phyloP scores from a whole-genome alignment of 1,140 invertebrate species.

The Dendroctonus ponderosae region DNA sequence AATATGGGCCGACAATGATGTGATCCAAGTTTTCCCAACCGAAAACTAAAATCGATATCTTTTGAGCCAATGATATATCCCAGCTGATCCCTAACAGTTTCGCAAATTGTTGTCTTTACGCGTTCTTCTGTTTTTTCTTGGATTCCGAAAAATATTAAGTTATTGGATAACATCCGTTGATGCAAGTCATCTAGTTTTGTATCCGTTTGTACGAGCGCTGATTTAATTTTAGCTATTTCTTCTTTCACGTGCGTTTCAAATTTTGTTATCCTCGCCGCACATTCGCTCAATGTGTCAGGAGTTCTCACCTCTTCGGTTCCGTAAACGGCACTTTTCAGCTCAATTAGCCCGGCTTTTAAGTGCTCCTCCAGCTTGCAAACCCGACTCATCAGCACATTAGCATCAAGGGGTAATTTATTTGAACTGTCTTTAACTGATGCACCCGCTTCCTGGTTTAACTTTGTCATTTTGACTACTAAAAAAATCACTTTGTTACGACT shows the following conservation, averaged over 20 bases:
- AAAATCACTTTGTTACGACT: too few relatives aligned
- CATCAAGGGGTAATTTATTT: too few relatives aligned
- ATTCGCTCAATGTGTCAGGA: not conserved
- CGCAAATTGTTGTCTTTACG: not conserved
- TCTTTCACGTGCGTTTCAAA: not conserved
- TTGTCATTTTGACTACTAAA: too few relatives aligned
- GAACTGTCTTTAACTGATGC: too few relatives aligned
- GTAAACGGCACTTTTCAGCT: constrained; percentile 8
- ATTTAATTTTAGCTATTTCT: not conserved
- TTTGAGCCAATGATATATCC: not conserved
- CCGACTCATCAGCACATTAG: not conserved
- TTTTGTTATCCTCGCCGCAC: not conserved
- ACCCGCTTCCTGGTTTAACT: too few relatives aligned
- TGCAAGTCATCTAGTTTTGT: constrained; percentile 1
- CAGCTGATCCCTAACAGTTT: not conserved
- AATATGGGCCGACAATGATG: not conserved
- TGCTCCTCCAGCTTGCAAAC: constrained; percentile 1
- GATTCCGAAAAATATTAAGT: constrained; percentile 5
- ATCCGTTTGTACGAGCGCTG: not conserved
- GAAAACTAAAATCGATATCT: constrained; percentile 15
- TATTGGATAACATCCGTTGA: constrained; percentile 1
- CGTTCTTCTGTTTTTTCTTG: not conserved
- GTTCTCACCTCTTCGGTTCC: not conserved
- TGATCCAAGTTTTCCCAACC: not conserved
- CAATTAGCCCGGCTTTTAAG: not conserved